These are phyloP conservation scores for Siniperca scherzeri DNA, from an alignment of 2,797 vertebrate species.

Conservation along the genomic window DNA sequence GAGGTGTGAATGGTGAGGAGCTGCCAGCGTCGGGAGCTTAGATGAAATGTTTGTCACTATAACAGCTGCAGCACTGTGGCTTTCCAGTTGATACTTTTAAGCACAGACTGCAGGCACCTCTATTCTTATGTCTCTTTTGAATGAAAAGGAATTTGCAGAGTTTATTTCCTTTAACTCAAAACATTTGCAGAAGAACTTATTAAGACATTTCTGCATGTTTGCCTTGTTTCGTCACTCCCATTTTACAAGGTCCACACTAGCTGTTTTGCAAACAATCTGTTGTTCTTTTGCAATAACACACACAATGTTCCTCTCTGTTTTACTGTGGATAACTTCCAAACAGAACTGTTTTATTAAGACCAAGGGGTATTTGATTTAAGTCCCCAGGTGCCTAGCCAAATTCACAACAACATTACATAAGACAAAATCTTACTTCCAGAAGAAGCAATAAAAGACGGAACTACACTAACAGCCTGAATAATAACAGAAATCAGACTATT, in stretches of 20 bases:
- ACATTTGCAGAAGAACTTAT: slow-evolving; percentile 26
- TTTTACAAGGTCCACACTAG: slow-evolving; percentile 54
- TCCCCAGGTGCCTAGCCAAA: slow-evolving; percentile 56
- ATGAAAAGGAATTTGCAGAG: neutral
- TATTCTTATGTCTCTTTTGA: slow-evolving; percentile 10
- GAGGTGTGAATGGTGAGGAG: slow-evolving; percentile 67
- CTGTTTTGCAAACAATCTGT: slow-evolving; percentile 47
- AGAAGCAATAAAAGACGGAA: slow-evolving; percentile 32
- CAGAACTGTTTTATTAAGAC: slow-evolving; percentile 59
- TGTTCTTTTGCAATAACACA: slow-evolving; percentile 55
- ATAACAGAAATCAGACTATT: slow-evolving; percentile 25
- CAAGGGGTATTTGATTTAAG: slow-evolving; percentile 66
- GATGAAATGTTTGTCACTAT: slow-evolving; percentile 67
- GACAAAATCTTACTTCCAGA: slow-evolving; percentile 49
- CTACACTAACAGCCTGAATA: slow-evolving; percentile 17
- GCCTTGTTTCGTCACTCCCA: slow-evolving; percentile 24
- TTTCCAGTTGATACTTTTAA: slow-evolving; percentile 57
- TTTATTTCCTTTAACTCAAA: slow-evolving; percentile 35
- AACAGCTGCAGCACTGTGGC: slow-evolving; percentile 65
- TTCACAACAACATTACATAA: slow-evolving; percentile 72
- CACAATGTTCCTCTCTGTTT: slow-evolving; percentile 70
- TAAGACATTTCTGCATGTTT: slow-evolving; percentile 47
- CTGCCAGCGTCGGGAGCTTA: slow-evolving; percentile 57
- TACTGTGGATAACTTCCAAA: slow-evolving; percentile 59
- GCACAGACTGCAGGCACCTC: slow-evolving; percentile 16